phyloP scores from a whole-genome alignment of 1,140 invertebrate species.

The Diachasma alloeum region DNA sequence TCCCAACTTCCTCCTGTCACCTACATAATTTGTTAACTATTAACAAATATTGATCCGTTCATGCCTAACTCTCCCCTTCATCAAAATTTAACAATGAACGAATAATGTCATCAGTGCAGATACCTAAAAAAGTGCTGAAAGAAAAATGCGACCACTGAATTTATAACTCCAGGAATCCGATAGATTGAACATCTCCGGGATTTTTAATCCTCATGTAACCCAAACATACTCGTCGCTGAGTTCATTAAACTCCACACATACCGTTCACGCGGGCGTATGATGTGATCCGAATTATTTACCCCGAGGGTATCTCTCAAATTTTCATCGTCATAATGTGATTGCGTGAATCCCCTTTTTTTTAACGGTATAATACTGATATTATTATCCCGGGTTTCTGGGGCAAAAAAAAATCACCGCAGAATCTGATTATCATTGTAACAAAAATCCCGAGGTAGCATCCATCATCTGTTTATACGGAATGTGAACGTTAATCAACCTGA shows the following conservation, averaged over 20 bases:
- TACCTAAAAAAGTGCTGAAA: too few relatives aligned
- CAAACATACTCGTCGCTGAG: neutral
- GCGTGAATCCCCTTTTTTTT: neutral
- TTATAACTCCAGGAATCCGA: neutral
- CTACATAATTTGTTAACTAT: too few relatives aligned
- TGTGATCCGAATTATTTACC: conserved; percentile 1
- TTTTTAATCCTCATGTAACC: neutral
- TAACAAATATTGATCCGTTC: too few relatives aligned
- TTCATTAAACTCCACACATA: conserved; percentile 10
- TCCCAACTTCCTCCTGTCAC: too few relatives aligned
- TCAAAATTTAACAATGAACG: too few relatives aligned
- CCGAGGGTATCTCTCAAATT: neutral
- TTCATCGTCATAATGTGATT: conserved; percentile 10
- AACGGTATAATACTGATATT: neutral
- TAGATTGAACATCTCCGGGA: neutral
- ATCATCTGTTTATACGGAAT: neutral
- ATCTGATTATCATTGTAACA: neutral
- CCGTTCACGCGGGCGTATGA: conserved; percentile 14
- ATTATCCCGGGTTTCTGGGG: neutral
- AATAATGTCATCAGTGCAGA: too few relatives aligned
- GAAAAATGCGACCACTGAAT: too few relatives aligned
- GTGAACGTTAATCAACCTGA: neutral
- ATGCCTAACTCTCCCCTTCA: too few relatives aligned
- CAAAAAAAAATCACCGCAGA: neutral
- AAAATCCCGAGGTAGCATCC: neutral